These are phyloP conservation scores for Gnathonemus longibarbis DNA, from an alignment of 2,113 vertebrate species.

Conservation along the genomic window DNA sequence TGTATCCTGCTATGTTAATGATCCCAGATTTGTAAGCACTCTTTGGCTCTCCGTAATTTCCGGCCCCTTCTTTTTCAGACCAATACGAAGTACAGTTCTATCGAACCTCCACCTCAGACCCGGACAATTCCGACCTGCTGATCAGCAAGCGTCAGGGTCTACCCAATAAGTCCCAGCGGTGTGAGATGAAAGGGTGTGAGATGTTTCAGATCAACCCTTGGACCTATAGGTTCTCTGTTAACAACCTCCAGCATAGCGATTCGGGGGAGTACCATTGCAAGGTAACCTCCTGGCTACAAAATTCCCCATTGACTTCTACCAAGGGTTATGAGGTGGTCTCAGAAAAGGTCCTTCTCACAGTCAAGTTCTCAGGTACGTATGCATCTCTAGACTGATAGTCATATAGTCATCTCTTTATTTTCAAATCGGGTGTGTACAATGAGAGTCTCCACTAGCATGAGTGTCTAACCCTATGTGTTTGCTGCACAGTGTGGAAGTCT, in stretches of 20 bases:
- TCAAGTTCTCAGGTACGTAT: conserved; percentile 70
- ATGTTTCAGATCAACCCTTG: conserved; percentile 54
- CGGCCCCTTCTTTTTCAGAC: conserved; percentile 42
- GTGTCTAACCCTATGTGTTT: background rate
- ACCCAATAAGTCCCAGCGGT: conserved; percentile 49
- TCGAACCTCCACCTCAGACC: conserved; percentile 46
- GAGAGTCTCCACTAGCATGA: background rate
- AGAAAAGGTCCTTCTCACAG: conserved; percentile 56
- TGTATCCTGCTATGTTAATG: background rate
- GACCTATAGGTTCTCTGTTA: conserved; percentile 60
- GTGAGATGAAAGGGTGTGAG: conserved; percentile 59
- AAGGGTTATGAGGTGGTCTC: conserved; percentile 55
- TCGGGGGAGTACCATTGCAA: conserved; percentile 66
- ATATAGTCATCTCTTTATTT: background rate
- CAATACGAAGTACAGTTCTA: conserved; percentile 70
- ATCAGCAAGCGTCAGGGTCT: conserved; percentile 54
- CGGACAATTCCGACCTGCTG: conserved; percentile 42
- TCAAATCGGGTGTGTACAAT: background rate
- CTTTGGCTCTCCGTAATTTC: background rate
- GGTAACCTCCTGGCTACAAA: conserved; percentile 63
- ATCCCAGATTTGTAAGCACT: background rate
- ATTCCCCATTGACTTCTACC: conserved; percentile 53
- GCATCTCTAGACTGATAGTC: background rate
- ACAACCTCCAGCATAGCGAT: conserved; percentile 59
- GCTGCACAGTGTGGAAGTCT: conserved; percentile 61